phyloP scores from a whole-genome alignment of 37 sponge, comb jelly and placozoan species.

The Hormiphora californensis region DNA sequence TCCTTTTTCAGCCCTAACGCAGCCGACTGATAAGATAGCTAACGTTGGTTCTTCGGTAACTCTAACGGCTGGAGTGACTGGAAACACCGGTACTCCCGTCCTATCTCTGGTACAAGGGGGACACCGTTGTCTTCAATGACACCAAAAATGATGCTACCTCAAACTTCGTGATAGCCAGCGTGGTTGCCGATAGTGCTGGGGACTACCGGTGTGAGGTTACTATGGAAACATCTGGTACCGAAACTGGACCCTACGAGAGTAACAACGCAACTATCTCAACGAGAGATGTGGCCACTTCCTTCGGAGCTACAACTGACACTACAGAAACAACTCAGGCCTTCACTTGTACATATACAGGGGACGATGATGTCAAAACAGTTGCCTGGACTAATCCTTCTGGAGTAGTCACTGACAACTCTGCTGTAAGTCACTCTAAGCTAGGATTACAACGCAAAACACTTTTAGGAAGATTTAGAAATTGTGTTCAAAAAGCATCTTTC shows the following conservation, averaged over 20 bases:
- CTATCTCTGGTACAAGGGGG: not conserved
- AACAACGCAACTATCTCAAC: not conserved
- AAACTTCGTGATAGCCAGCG: not conserved
- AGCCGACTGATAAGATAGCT: not conserved
- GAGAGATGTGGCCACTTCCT: not conserved
- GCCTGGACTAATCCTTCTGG: not conserved
- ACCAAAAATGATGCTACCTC: not conserved
- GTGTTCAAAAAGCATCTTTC: too few relatives aligned
- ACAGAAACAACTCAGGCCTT: not conserved
- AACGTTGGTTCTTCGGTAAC: not conserved
- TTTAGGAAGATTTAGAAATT: too few relatives aligned
- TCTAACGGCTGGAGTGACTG: not conserved
- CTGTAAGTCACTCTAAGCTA: too few relatives aligned
- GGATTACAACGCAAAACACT: too few relatives aligned
- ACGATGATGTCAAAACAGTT: not conserved
- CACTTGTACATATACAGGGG: not conserved
- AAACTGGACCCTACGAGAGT: not conserved
- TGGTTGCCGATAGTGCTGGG: not conserved
- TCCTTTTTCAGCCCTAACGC: not conserved
- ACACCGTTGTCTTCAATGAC: not conserved
- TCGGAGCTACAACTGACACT: not conserved
- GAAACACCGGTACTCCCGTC: not conserved
- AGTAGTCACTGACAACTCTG: too few relatives aligned
- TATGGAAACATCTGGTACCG: not conserved
- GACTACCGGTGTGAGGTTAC: not conserved